Evolutionary conservation across 2,113 vertebrate genomes (phyloP).

Genomic region (Narcine bancroftii): DNA sequence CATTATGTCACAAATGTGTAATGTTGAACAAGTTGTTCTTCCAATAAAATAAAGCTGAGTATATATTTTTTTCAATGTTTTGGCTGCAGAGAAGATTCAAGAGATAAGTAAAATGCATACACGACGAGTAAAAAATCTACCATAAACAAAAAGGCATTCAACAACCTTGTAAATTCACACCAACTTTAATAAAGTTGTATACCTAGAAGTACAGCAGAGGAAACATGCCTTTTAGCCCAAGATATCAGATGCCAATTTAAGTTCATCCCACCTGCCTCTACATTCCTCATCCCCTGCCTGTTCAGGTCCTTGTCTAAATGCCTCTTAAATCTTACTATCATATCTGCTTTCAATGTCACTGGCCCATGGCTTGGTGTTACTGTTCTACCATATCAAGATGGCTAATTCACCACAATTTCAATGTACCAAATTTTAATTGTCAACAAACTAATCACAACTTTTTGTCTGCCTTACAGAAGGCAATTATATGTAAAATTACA

Average conservation of each 20-base stretch:
- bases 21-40: neutral
- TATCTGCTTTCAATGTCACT: no score
- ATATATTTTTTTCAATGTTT: neutral
- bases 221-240: no score
- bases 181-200: neutral
- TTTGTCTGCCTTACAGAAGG: no score
- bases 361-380: neutral
- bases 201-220: neutral
- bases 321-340: no score
- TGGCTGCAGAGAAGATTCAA: neutral
- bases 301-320: no score
- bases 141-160: no score
- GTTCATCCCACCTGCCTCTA: no score
- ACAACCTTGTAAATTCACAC: neutral
- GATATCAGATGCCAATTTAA: no score
- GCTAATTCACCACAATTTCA: neutral
- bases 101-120: neutral
- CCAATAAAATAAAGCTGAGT: constrained; percentile 5
- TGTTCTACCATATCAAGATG: neutral
- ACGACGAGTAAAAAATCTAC: no score
- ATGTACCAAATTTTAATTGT: neutral
- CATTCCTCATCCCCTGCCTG: no score
- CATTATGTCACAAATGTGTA: neutral
- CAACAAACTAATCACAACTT: no score
- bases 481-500: no score